phyloP scores from a whole-genome alignment of 1,140 invertebrate species.

The Oryzaephilus surinamensis region DNA sequence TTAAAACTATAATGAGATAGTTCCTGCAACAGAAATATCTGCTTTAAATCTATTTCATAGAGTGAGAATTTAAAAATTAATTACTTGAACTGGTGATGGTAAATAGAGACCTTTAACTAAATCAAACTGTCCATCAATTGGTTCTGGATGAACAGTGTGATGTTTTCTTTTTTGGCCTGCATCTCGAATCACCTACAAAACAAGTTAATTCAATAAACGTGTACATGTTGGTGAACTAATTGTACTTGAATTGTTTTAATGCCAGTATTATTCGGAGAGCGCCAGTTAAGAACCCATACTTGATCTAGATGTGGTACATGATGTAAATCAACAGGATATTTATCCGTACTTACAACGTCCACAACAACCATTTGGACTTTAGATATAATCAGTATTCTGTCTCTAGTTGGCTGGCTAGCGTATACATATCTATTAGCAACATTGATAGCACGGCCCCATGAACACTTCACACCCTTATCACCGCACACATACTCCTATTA shows the following conservation, averaged over 20 bases:
- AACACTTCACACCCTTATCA: slow-evolving; percentile 51
- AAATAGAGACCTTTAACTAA: slow-evolving; percentile 62
- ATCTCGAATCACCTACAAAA: slow-evolving; percentile 55
- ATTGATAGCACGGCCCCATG: slow-evolving; percentile 65
- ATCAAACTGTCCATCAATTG: slow-evolving; percentile 71
- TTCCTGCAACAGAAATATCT: slow-evolving; percentile 37
- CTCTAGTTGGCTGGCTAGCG: slow-evolving; percentile 60
- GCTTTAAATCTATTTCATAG: neutral
- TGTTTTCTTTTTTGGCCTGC: slow-evolving; percentile 66
- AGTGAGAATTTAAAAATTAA: no score
- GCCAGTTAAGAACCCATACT: slow-evolving; percentile 71
- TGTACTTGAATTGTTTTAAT: slow-evolving; percentile 57
- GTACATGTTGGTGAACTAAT: neutral
- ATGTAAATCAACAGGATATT: slow-evolving; percentile 59
- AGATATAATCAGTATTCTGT: slow-evolving; percentile 62
- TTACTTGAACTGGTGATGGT: slow-evolving; percentile 38
- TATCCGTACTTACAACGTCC: slow-evolving; percentile 64
- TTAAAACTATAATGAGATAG: slow-evolving; percentile 53
- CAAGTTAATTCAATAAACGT: neutral
- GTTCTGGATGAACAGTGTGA: slow-evolving; percentile 68
- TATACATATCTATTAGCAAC: slow-evolving; percentile 66
- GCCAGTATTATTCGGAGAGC: slow-evolving; percentile 40
- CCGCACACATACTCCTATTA: slow-evolving; percentile 60
- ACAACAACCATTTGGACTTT: slow-evolving; percentile 64
- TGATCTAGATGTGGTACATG: slow-evolving; percentile 68